These are phyloP conservation scores for Chouioia cunea DNA, from an alignment of 2,888 invertebrate species.

Conservation along the genomic window DNA sequence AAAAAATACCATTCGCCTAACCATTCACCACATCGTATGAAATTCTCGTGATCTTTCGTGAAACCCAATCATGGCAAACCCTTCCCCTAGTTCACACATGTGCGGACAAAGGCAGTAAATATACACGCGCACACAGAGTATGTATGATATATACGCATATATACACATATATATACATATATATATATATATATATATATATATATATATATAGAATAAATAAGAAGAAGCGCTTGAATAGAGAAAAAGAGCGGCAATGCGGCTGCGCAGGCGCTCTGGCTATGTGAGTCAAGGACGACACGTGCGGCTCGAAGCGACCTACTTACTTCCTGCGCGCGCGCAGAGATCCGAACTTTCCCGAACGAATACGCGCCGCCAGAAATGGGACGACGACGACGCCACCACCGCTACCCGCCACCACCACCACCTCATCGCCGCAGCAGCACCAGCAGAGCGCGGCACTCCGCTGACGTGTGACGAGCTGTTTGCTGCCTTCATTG, in stretches of 20 bases:
- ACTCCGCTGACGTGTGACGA: conserved; percentile 11
- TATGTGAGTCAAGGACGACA: conserved; percentile 70
- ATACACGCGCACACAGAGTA: too few relatives aligned
- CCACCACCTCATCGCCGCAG: neutral
- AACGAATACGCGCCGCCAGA: conserved; percentile 52
- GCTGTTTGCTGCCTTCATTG: neutral
- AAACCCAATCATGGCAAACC: too few relatives aligned
- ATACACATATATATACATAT: too few relatives aligned
- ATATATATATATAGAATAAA: too few relatives aligned
- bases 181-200: too few relatives aligned
- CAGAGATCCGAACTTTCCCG: conserved; percentile 61
- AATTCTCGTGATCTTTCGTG: too few relatives aligned
- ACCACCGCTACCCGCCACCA: neutral
- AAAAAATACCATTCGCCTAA: too few relatives aligned
- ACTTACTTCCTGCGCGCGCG: conserved; percentile 54
- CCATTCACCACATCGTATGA: too few relatives aligned
- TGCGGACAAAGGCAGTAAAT: too few relatives aligned
- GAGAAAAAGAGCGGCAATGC: conserved; percentile 49
- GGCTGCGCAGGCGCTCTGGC: conserved; percentile 64
- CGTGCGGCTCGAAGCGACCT: conserved; percentile 69
- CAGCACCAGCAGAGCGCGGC: conserved; percentile 18
- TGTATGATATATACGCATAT: too few relatives aligned
- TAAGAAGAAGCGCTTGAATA: too few relatives aligned
- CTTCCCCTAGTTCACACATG: too few relatives aligned
- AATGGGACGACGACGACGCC: conserved; percentile 54